Conservation (phyloP, 2,113 vertebrate genomes). For the Cygnus buccinator region DNA sequence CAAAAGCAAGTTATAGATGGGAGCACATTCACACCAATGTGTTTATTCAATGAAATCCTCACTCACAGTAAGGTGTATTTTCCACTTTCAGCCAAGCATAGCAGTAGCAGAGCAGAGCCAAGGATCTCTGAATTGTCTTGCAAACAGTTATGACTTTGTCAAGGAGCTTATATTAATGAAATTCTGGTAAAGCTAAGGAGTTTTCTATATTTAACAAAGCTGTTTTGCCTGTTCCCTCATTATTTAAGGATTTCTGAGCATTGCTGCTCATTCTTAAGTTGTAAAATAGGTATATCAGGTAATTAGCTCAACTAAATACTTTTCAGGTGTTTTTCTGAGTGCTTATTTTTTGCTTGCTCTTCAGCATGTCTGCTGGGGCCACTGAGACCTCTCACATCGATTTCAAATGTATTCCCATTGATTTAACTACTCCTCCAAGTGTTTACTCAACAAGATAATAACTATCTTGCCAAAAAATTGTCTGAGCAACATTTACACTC, state of each 20-base stretch:
- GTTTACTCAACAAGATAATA: not conserved
- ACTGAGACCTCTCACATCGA: not conserved
- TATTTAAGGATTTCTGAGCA: not conserved
- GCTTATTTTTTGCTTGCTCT: not conserved
- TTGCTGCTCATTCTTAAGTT: not conserved
- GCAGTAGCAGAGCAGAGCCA: not conserved
- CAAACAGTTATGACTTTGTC: not conserved
- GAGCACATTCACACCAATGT: not conserved
- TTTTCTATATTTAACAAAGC: not conserved
- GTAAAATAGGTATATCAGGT: not conserved
- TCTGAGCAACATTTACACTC: not conserved
- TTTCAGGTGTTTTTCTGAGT: not conserved
- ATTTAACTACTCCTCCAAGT: not conserved
- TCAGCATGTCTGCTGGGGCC: fast-evolving
- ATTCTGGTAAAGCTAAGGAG: not conserved
- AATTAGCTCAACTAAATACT: not conserved
- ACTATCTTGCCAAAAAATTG: not conserved
- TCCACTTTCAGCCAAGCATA: not conserved
- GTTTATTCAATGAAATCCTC: slow-evolving; percentile 14
- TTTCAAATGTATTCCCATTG: not conserved
- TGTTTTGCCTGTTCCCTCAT: not conserved
- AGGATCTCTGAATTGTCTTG: not conserved
- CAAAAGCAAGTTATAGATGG: not conserved
- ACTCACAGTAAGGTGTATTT: not conserved
- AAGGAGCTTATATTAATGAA: not conserved